Conservation (phyloP, 2,888 invertebrate species). For the Luffia ferchaultella region DNA sequence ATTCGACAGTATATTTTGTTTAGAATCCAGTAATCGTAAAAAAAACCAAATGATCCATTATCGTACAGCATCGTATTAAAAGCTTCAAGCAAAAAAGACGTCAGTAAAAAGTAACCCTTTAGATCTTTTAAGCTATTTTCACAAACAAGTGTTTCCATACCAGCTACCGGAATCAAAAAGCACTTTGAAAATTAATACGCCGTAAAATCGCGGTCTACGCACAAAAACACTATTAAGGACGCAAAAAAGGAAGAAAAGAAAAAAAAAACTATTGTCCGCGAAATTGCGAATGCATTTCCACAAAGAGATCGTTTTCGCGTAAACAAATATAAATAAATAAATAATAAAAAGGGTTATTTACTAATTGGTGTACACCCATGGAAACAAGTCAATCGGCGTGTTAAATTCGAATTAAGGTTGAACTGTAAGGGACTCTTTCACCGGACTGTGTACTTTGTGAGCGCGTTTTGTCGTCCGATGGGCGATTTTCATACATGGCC, state of each 20-base stretch:
- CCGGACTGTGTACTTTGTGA: slow-evolving; percentile 28
- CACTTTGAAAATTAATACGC: slow-evolving; percentile 26
- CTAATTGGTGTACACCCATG: slow-evolving; percentile 50
- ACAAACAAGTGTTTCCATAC: neutral
- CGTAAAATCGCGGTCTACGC: slow-evolving; percentile 24
- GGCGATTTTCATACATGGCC: slow-evolving; percentile 50
- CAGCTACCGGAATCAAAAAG: slow-evolving; percentile 16
- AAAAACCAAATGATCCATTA: no score
- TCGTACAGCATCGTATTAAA: neutral
- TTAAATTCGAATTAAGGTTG: slow-evolving; percentile 46
- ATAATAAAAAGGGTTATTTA: slow-evolving; percentile 41
- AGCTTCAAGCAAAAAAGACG: neutral
- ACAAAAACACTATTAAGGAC: slow-evolving; percentile 17
- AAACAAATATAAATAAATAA: slow-evolving; percentile 42
- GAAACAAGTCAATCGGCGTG: slow-evolving; percentile 52
- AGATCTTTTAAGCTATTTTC: neutral
- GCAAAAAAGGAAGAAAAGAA: slow-evolving; percentile 25
- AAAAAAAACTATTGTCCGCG: slow-evolving; percentile 26
- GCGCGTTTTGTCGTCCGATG: slow-evolving; percentile 38
- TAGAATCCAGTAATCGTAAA: no score
- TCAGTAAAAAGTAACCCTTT: neutral
- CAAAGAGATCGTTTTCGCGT: slow-evolving; percentile 32
- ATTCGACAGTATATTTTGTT: no score
- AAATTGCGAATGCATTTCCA: slow-evolving; percentile 35
- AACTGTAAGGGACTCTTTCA: neutral